Evolutionary conservation across 2,113 vertebrate genomes (phyloP).

Genomic region (Phocoena phocoena): DNA sequence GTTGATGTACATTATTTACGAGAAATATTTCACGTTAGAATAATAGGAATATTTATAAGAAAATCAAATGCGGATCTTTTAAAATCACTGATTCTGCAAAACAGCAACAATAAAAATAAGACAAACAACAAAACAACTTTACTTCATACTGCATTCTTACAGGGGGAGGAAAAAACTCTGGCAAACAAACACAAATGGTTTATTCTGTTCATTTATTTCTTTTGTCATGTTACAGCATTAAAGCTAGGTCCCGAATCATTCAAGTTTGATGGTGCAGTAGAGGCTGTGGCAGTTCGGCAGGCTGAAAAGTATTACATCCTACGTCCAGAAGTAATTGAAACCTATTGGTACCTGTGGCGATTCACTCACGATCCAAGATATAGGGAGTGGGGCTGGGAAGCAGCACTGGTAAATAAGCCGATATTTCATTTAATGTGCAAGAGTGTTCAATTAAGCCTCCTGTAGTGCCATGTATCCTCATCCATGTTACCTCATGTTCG

Average conservation of each 20-base stretch:
- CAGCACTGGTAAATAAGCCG: conserved; percentile 89
- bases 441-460: background rate
- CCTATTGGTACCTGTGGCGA: conserved; percentile 99
- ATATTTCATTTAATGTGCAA: background rate
- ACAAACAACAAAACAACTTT: background rate
- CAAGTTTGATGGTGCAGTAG: conserved; percentile 96
- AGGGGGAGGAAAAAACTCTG: background rate
- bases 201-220: background rate
- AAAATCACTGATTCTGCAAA: conserved; percentile 59
- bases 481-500: background rate
- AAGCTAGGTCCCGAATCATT: conserved; percentile 98
- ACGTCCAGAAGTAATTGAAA: conserved; percentile 98
- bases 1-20: conserved; percentile 63
- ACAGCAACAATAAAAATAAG: conserved; percentile 33
- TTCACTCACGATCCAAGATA: conserved; percentile 98
- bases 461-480: fast-evolving
- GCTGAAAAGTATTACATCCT: conserved; percentile 99
- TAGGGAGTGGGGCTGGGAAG: conserved; percentile 98
- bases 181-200: background rate
- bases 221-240: conserved; percentile 84
- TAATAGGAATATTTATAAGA: conserved; percentile 21
- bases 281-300: conserved; percentile 96
- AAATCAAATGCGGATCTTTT: conserved; percentile 6
- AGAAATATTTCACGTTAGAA: conserved; percentile 43
- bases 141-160: background rate